A percentile compares a stretch with the other conserved stretches of the same genome.
These are phyloP conservation scores for Clarias batrachus DNA, from an alignment of 2,113 vertebrate genomes.

Conservation along the genomic window DNA sequence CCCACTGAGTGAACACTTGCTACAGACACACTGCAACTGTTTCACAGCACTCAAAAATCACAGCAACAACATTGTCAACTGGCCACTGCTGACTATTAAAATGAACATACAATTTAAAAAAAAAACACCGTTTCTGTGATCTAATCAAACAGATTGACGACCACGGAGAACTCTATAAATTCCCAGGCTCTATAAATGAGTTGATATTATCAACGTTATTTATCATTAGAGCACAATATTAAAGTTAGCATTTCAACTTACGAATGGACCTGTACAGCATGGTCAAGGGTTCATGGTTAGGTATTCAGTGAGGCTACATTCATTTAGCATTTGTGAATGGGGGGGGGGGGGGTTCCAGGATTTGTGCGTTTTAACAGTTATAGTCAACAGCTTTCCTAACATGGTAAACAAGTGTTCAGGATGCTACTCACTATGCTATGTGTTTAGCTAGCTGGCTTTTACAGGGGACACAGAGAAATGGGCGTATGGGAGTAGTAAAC, in stretches of 20 bases:
- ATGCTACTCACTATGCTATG: background rate
- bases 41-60: background rate
- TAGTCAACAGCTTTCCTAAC: background rate
- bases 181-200: background rate
- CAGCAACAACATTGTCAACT: background rate
- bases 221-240: background rate
- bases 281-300: background rate
- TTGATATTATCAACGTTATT: background rate
- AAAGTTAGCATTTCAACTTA: background rate
- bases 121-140: background rate
- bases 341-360: background rate
- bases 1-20: conserved; percentile 24
- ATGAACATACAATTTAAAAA: background rate
- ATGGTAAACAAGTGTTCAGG: background rate
- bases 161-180: background rate
- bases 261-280: background rate
- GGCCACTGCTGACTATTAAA: conserved; percentile 1
- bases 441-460: background rate
- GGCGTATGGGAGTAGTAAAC: too few relatives aligned
- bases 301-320: background rate
- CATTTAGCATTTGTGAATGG: background rate
- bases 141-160: background rate
- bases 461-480: background rate
- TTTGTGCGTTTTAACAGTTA: background rate
- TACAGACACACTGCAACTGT: conserved; percentile 12